Evolutionary conservation across 2,888 invertebrate genomes (phyloP).

Genomic region (Pachliopta kotzebuea): DNA sequence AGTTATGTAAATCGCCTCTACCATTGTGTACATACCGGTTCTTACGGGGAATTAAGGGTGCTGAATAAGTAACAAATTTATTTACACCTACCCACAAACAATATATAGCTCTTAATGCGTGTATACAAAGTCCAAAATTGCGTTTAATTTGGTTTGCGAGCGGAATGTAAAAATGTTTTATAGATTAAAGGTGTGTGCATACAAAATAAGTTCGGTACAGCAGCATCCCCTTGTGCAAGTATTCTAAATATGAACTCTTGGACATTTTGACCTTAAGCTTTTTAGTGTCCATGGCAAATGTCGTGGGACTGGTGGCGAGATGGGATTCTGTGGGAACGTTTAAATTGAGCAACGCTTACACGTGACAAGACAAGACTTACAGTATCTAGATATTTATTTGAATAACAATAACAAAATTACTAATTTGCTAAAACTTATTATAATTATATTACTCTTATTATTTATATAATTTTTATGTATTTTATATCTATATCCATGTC

Average conservation of each 20-base stretch:
- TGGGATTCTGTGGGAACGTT: conserved; percentile 66
- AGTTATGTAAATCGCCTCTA: conserved; percentile 73
- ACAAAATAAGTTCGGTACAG: conserved; percentile 62
- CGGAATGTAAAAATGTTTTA: conserved; percentile 35
- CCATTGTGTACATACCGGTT: conserved; percentile 72
- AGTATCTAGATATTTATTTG: too few relatives aligned
- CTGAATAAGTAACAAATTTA: conserved; percentile 48
- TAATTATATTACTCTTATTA: too few relatives aligned
- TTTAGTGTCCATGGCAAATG: conserved; percentile 53
- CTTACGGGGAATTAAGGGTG: conserved; percentile 70
- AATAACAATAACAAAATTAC: too few relatives aligned
- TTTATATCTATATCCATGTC: too few relatives aligned
- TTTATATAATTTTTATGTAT: too few relatives aligned
- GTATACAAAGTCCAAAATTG: conserved; percentile 40
- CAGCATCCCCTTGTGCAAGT: conserved; percentile 64
- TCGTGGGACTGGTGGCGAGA: conserved; percentile 62
- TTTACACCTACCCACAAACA: conserved; percentile 9
- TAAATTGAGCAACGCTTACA: conserved; percentile 15
- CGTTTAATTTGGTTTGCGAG: conserved; percentile 25
- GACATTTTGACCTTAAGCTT: conserved; percentile 65
- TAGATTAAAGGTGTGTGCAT: conserved; percentile 74
- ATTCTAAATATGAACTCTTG: conserved; percentile 66
- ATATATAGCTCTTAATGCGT: conserved; percentile 28
- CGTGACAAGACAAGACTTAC: conserved; percentile 12
- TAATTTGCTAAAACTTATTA: too few relatives aligned